phyloP scores from a whole-genome alignment of 2,113 vertebrate genomes.

The Lycocorax pyrrhopterus region DNA sequence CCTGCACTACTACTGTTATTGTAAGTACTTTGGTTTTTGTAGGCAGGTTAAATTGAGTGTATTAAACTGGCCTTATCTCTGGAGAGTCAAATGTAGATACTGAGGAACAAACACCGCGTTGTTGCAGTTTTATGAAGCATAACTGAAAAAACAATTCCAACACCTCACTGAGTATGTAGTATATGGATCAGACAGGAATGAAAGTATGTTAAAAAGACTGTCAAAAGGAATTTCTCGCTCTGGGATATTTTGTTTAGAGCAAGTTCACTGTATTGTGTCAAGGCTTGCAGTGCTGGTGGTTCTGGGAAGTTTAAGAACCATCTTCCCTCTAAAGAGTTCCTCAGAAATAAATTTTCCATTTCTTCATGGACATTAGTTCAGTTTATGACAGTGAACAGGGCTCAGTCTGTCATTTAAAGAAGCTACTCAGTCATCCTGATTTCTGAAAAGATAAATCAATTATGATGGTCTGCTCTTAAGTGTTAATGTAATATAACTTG shows the following conservation, averaged over 20 bases:
- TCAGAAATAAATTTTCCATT: slow-evolving; percentile 7
- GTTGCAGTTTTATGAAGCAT: neutral
- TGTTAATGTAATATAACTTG: slow-evolving; percentile 31
- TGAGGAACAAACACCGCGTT: neutral
- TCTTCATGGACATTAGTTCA: neutral
- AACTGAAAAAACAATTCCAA: neutral
- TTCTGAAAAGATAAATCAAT: slow-evolving; percentile 15
- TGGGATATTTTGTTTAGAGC: neutral
- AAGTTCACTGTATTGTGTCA: neutral
- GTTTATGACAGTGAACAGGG: neutral
- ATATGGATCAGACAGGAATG: neutral
- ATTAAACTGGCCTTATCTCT: neutral
- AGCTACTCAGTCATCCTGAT: neutral
- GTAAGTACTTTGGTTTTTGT: slow-evolving; percentile 73
- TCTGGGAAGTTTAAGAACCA: neutral
- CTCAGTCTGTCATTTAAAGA: neutral
- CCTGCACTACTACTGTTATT: slow-evolving; percentile 89
- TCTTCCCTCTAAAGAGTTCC: neutral
- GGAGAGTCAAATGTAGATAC: neutral
- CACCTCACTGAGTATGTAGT: neutral
- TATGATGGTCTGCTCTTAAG: neutral
- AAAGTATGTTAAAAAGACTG: neutral
- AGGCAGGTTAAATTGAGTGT: neutral
- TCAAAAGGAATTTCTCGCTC: neutral
- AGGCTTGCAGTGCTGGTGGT: neutral